Evolutionary conservation across 2,888 invertebrate genomes (phyloP).

Genomic region (Enchytraeus crypticus): DNA sequence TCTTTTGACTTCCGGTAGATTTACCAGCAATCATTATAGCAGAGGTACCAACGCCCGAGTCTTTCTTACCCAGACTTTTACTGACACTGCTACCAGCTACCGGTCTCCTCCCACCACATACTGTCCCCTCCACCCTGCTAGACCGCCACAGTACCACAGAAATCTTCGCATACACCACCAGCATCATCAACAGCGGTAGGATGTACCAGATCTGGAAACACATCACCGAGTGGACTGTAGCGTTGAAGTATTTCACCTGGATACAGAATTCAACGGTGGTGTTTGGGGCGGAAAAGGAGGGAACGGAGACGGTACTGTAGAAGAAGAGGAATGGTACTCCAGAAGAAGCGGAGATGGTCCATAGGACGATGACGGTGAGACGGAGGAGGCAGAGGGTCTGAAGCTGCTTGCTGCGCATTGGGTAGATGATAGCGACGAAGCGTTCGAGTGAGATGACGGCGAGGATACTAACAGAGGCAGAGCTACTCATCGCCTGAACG

Average conservation of each 20-base stretch:
- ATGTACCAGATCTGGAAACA: conserved; percentile 21
- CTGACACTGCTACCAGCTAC: too few species aligned
- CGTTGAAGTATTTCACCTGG: neutral
- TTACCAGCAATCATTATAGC: too few species aligned
- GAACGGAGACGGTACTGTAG: conserved; percentile 54
- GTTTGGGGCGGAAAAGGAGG: neutral
- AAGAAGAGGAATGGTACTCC: conserved; percentile 7
- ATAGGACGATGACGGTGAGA: conserved; percentile 69
- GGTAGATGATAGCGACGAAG: conserved; percentile 53
- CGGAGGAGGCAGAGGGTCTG: conserved; percentile 56
- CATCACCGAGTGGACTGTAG: conserved; percentile 10
- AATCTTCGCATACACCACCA: conserved; percentile 69
- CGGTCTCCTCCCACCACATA: conserved; percentile 64
- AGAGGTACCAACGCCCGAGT: too few species aligned
- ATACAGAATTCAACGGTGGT: conserved; percentile 1
- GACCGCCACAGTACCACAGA: conserved; percentile 69
- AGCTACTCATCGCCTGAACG: conserved; percentile 77
- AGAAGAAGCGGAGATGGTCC: conserved; percentile 71
- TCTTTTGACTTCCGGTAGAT: too few species aligned
- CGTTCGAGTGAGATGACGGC: conserved; percentile 56
- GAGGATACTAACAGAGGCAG: conserved; percentile 78
- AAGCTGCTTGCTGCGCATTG: conserved; percentile 75
- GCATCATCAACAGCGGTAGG: conserved; percentile 69
- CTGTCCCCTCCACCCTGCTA: neutral
- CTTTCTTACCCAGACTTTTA: too few species aligned